A percentile compares a stretch with the other conserved stretches of the same genome.
phyloP scores from a whole-genome alignment of 2,888 invertebrate species.

The Trichacis sp. region DNA sequence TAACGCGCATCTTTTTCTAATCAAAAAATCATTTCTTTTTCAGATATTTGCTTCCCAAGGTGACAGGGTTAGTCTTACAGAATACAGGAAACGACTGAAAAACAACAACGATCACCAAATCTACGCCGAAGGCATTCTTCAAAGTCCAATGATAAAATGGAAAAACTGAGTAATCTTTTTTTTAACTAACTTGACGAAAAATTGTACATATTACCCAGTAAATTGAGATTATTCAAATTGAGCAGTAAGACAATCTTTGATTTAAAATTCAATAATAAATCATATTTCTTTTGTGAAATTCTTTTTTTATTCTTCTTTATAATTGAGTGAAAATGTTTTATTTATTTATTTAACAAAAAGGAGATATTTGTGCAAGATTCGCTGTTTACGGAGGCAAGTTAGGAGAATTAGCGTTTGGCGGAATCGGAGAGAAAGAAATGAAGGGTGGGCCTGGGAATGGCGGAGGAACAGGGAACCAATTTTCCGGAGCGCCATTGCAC shows the following conservation, averaged over 20 bases:
- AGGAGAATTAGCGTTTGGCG: not conserved
- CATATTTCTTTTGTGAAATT: too few relatives aligned
- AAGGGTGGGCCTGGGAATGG: slow-evolving; percentile 39
- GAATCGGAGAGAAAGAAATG: slow-evolving; percentile 28
- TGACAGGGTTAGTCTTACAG: slow-evolving; percentile 74
- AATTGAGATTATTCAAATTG: not conserved
- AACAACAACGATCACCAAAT: slow-evolving; percentile 80
- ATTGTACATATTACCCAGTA: not conserved
- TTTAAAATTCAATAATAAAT: too few relatives aligned
- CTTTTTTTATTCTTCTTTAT: too few relatives aligned
- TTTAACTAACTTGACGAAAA: not conserved
- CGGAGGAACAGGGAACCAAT: slow-evolving; percentile 55
- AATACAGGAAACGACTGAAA: slow-evolving; percentile 75
- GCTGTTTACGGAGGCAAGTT: not conserved
- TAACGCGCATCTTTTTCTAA: too few relatives aligned
- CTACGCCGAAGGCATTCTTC: slow-evolving; percentile 79
- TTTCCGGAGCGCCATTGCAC: slow-evolving; percentile 48
- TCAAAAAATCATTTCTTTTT: too few relatives aligned
- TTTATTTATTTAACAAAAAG: not conserved
- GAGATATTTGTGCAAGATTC: not conserved
- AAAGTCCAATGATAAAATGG: slow-evolving; percentile 66
- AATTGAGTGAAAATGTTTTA: too few relatives aligned
- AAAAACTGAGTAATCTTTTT: slow-evolving; percentile 46
- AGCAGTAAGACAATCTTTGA: too few relatives aligned
- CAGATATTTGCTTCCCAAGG: slow-evolving; percentile 72